Conservation (phyloP, 2,113 vertebrate species). For the Spea multiplicata region DNA sequence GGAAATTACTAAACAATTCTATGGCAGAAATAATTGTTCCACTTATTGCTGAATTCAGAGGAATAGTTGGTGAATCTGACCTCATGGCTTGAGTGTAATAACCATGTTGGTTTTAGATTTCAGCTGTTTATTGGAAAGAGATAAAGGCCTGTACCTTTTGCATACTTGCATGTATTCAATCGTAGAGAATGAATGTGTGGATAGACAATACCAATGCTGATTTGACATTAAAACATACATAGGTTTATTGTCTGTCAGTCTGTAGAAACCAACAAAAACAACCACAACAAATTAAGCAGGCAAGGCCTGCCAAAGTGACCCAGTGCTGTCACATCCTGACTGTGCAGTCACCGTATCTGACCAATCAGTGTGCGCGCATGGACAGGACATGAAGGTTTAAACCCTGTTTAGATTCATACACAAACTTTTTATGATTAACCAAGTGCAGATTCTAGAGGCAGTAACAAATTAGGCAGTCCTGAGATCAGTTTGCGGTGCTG, state of each 20-base stretch:
- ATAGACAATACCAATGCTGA: not conserved
- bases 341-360: not conserved
- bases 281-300: constrained; percentile 13
- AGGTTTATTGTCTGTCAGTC: constrained; percentile 33
- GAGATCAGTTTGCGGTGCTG: not conserved
- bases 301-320: constrained; percentile 11
- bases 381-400: not conserved
- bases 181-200: too few species aligned
- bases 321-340: not conserved
- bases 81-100: too few species aligned
- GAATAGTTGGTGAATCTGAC: too few species aligned
- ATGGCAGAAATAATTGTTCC: too few species aligned
- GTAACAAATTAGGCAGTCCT: not conserved
- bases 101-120: too few species aligned
- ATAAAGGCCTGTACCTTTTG: too few species aligned
- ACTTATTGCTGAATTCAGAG: too few species aligned
- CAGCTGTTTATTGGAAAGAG: too few species aligned
- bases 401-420: constrained; percentile 6
- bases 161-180: too few species aligned
- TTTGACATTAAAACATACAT: constrained; percentile 7
- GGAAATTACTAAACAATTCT: too few species aligned
- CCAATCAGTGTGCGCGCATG: not conserved
- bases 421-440: not conserved
- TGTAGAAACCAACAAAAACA: constrained; percentile 11
- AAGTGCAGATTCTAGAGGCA: not conserved